phyloP scores from a whole-genome alignment of 2,888 invertebrate species.

The Hypena proboscidalis region DNA sequence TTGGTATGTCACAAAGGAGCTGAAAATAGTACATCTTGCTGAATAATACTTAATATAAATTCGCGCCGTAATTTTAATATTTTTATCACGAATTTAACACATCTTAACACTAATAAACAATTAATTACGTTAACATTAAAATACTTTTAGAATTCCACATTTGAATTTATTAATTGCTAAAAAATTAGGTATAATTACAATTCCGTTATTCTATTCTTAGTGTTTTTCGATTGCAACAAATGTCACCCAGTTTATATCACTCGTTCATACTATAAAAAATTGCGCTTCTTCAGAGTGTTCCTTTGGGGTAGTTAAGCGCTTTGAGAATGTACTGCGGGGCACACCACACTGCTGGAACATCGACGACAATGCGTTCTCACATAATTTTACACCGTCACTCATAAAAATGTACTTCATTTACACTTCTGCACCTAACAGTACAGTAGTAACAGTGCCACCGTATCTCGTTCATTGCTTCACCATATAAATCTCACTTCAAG shows the following conservation, averaged over 20 bases:
- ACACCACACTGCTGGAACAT: slow-evolving; percentile 53
- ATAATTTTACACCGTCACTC: slow-evolving; percentile 52
- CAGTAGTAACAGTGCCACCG: slow-evolving; percentile 11
- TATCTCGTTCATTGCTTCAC: slow-evolving; percentile 26
- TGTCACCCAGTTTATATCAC: slow-evolving; percentile 46
- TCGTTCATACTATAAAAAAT: slow-evolving; percentile 38
- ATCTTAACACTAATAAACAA: slow-evolving; percentile 73
- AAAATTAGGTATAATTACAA: slow-evolving; percentile 57
- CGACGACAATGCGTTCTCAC: slow-evolving; percentile 54
- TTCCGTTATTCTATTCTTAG: slow-evolving; percentile 60
- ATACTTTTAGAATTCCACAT: slow-evolving; percentile 72
- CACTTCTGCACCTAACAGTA: slow-evolving; percentile 25
- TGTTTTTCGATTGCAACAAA: slow-evolving; percentile 47
- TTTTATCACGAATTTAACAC: slow-evolving; percentile 79
- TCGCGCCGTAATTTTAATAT: slow-evolving; percentile 64
- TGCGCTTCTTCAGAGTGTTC: slow-evolving; percentile 43
- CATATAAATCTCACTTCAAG: slow-evolving; percentile 40
- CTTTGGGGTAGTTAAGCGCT: slow-evolving; percentile 53
- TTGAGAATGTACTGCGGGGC: slow-evolving; percentile 47
- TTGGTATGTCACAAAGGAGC: slow-evolving; percentile 13
- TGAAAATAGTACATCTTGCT: slow-evolving; percentile 48
- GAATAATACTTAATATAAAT: slow-evolving; percentile 59
- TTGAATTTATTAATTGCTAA: slow-evolving; percentile 60
- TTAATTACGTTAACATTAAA: slow-evolving; percentile 70
- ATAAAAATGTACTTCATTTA: slow-evolving; percentile 40